Percentiles rank a stretch among this genome's conserved stretches.
phyloP scores from a whole-genome alignment of 2,797 vertebrate species.

The Somateria mollissima region DNA sequence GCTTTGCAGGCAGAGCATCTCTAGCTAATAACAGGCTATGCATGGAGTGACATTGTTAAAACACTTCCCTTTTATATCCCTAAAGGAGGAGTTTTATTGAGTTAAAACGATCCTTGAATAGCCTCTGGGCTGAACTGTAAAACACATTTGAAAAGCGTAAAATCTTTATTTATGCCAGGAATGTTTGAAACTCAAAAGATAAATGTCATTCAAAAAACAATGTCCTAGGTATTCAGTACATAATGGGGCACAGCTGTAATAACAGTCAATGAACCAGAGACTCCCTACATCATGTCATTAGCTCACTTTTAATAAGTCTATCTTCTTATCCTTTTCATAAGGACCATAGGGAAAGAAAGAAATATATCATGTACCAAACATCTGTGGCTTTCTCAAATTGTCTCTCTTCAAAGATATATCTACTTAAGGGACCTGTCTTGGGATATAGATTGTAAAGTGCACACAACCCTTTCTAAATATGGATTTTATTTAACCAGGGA shows the following conservation, averaged over 20 bases:
- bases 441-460: conserved; percentile 35
- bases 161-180: conserved; percentile 82
- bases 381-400: conserved; percentile 76
- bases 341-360: conserved; percentile 76
- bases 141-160: conserved; percentile 78
- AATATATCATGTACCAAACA: conserved; percentile 79
- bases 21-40: conserved; percentile 53
- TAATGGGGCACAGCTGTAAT: conserved; percentile 83
- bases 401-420: conserved; percentile 63
- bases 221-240: conserved; percentile 78
- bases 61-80: conserved; percentile 62
- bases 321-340: conserved; percentile 78
- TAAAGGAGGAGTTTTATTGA: conserved; percentile 64
- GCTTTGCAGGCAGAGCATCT: conserved; percentile 35
- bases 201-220: conserved; percentile 80
- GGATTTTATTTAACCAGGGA: conserved; percentile 64
- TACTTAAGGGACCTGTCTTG: conserved; percentile 66
- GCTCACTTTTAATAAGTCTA: conserved; percentile 79
- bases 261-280: conserved; percentile 78
- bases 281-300: conserved; percentile 80
- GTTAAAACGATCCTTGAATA: conserved; percentile 67
- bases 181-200: conserved; percentile 80
- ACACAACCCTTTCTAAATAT: conserved; percentile 58
- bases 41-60: conserved; percentile 55
- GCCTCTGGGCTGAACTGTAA: conserved; percentile 74